Base-by-base conservation (phyloP, 1,140 invertebrate species). In the Orius laevigatus region DNA sequence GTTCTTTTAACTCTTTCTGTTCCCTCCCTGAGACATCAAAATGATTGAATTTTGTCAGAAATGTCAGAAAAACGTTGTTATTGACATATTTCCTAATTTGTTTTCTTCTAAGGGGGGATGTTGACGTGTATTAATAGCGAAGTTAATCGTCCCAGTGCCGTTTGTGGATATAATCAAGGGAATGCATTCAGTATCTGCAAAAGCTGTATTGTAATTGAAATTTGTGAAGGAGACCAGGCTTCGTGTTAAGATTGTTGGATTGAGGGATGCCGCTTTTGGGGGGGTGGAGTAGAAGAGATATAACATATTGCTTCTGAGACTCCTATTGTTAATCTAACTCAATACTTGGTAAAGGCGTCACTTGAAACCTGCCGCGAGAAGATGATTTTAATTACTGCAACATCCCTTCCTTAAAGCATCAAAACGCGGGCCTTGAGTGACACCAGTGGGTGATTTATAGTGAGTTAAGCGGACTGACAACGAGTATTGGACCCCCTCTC, bases 401-500 rank as follows among this genome's bases (percentile, higher is more conserved):
- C 36, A 11, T 40, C 16, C 34, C 46, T 25, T 12, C 10, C 36
- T 36, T 15, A 48, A 34, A 35, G 18, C 41, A 48, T 48, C 46
- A 40, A 48, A 48, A 48, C 33, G 25, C 35, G 19, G n/a, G 12
- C 35, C 19, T 25, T 25, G 36, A 40, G 32, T 34, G 46, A 40
- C 46, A 48, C 6, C 36, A n/a, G n/a, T n/a, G 14, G 8, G n/a
- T 48, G 46, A 48, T 48, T 48, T 48, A 48, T 48, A 48, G 46
- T 14, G 3, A 40, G 46, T 19, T 18, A n/a, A 14, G 14, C 11
- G 12, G 5, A 14, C 19, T 11, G 14, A 32, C 33, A 20, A 45
- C 15, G 5, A 35, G 42, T 50, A 50, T 50, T 44, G 48, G 33
- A 35, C 35, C 33, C 41, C 11, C n/a, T n/a, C n/a, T n/a, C n/a